Conservation (phyloP, 2,888 invertebrate species). For the Agonopterix alstromeriana region DNA sequence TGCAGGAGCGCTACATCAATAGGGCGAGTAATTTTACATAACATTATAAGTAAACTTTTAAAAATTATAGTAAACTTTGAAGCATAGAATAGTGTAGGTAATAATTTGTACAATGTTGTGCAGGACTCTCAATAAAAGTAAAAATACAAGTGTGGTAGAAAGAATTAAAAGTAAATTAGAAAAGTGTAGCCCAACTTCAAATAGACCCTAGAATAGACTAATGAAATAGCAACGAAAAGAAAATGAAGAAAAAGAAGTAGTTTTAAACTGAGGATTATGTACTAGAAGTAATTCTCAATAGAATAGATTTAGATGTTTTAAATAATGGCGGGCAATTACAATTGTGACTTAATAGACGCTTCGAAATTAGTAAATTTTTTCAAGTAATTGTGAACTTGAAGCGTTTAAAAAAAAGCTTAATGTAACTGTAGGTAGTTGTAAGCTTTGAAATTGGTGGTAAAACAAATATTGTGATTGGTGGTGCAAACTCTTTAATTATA, state of each 20-base stretch:
- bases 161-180: slow-evolving; percentile 47
- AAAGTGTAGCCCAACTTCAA: slow-evolving; percentile 36
- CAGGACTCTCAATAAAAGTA: slow-evolving; percentile 31
- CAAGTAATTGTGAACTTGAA: background rate
- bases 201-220: slow-evolving; percentile 60
- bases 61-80: slow-evolving; percentile 44
- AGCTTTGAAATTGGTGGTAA: slow-evolving; percentile 49
- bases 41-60: slow-evolving; percentile 52
- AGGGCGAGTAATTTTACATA: slow-evolving; percentile 73
- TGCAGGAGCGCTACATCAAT: slow-evolving; percentile 53
- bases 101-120: slow-evolving; percentile 38
- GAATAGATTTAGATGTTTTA: slow-evolving; percentile 46
- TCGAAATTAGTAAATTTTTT: slow-evolving; percentile 26
- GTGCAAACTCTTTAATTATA: slow-evolving; percentile 64
- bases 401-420: slow-evolving; percentile 16
- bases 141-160: slow-evolving; percentile 58
- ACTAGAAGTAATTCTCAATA: slow-evolving; percentile 50
- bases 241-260: slow-evolving; percentile 51
- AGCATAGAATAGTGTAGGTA: slow-evolving; percentile 62
- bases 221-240: slow-evolving; percentile 35
- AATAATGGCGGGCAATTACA: slow-evolving; percentile 49
- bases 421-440: slow-evolving; percentile 36
- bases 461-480: slow-evolving; percentile 60
- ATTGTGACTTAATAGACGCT: slow-evolving; percentile 54
- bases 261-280: slow-evolving; percentile 40